Conservation (phyloP, 2,797 vertebrate species). For the Mus minutoides region DNA sequence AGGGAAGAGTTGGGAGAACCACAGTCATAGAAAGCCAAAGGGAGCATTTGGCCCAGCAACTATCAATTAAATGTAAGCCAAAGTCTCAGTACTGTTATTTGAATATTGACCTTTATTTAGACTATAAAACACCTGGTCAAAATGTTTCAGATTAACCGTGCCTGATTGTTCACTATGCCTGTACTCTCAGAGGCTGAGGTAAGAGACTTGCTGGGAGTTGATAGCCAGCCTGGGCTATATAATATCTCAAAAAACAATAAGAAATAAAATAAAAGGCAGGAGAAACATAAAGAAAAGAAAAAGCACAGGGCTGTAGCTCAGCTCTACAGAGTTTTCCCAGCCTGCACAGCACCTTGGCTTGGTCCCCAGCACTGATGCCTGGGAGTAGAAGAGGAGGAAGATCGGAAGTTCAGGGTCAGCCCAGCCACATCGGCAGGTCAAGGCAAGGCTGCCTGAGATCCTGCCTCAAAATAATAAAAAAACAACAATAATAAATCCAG, state of each 20-base stretch:
- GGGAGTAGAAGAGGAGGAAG: not conserved
- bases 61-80: conserved; percentile 14
- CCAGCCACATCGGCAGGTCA: not conserved
- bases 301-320: not conserved
- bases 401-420: not conserved
- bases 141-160: not conserved
- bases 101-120: conserved; percentile 57
- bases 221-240: not conserved
- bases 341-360: not conserved
- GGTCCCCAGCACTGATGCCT: not conserved
- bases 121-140: conserved; percentile 19
- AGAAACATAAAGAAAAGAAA: not conserved
- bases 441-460: not conserved
- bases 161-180: not conserved
- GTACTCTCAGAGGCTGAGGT: not conserved
- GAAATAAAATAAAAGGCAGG: not conserved
- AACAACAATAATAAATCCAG: not conserved
- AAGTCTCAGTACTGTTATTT: conserved; percentile 39
- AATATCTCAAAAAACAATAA: not conserved
- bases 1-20: not conserved
- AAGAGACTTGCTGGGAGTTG: not conserved
- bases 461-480: not conserved
- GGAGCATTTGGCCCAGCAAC: conserved; percentile 1
- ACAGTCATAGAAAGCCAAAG: not conserved
- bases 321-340: not conserved